Evolutionary conservation across 2,113 vertebrate genomes (phyloP).

Genomic region (Ochotona princeps): DNA sequence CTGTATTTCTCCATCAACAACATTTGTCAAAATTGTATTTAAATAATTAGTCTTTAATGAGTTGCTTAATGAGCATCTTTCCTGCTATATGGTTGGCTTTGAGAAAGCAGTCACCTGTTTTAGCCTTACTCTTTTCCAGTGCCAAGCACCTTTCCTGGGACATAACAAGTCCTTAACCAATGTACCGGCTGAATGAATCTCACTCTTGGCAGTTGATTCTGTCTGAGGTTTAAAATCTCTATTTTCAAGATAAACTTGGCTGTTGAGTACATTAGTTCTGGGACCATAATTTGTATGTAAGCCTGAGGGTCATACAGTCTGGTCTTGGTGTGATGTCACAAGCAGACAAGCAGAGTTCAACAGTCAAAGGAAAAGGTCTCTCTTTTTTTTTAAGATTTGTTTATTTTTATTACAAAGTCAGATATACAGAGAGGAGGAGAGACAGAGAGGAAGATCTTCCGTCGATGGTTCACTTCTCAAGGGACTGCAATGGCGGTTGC

Average conservation of each 20-base stretch:
- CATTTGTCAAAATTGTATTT: slow-evolving; percentile 68
- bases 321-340: neutral
- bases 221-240: slow-evolving; percentile 46
- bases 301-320: neutral
- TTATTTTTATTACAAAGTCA: too few species aligned
- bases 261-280: slow-evolving; percentile 11
- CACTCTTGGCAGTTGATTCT: slow-evolving; percentile 35
- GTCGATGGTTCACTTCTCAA: neutral
- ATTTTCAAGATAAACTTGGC: slow-evolving; percentile 40
- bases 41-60: slow-evolving; percentile 64
- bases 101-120: neutral
- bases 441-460: too few species aligned
- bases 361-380: neutral
- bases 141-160: neutral
- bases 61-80: slow-evolving; percentile 59
- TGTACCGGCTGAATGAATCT: neutral
- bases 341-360: neutral
- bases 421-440: too few species aligned
- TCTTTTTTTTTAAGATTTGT: neutral
- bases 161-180: neutral
- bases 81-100: neutral
- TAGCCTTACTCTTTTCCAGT: neutral
- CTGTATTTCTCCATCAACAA: slow-evolving; percentile 52
- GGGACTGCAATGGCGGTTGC: too few species aligned
- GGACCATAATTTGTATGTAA: neutral